Evolutionary conservation across 53 echinoderm and acorn worm genomes (phyloP).

Genomic region (Zoroaster sp.): DNA sequence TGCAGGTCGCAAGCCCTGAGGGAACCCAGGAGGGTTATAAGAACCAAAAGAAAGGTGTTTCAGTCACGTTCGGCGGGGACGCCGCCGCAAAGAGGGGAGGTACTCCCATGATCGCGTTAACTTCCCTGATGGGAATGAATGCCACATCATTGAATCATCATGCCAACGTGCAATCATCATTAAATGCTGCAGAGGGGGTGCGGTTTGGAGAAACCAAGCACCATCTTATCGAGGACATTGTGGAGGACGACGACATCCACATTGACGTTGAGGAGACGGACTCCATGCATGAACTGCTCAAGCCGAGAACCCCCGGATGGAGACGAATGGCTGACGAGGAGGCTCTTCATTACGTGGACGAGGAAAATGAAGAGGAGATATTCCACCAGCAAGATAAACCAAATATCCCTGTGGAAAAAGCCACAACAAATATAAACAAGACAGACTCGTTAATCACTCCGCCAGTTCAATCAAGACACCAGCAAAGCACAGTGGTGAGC

Average conservation of each 20-base stretch:
- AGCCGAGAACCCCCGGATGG: conserved; percentile 82
- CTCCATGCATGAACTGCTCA: conserved; percentile 70
- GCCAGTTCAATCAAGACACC: neutral
- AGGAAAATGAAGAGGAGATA: conserved; percentile 41
- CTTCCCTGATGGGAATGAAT: neutral
- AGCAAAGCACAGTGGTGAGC: neutral
- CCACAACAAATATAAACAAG: neutral
- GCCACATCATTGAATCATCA: neutral
- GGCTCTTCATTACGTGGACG: conserved; percentile 46
- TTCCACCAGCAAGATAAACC: conserved; percentile 73
- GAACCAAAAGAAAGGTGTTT: neutral
- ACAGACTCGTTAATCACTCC: neutral
- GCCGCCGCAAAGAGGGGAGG: neutral
- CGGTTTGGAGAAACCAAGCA: conserved; percentile 39
- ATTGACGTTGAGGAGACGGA: conserved; percentile 59
- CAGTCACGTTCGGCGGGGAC: neutral
- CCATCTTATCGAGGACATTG: conserved; percentile 6
- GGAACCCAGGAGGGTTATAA: neutral
- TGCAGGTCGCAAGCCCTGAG: neutral
- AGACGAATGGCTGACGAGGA: conserved; percentile 55
- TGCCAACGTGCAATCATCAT: conserved; percentile 49
- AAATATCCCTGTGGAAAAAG: neutral
- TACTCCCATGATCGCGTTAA: conserved; percentile 7
- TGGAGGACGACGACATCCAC: conserved; percentile 40
- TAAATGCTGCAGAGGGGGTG: conserved; percentile 54